Conservation (phyloP, 2,113 vertebrate genomes). For the Typhlomys cinereus region DNA sequence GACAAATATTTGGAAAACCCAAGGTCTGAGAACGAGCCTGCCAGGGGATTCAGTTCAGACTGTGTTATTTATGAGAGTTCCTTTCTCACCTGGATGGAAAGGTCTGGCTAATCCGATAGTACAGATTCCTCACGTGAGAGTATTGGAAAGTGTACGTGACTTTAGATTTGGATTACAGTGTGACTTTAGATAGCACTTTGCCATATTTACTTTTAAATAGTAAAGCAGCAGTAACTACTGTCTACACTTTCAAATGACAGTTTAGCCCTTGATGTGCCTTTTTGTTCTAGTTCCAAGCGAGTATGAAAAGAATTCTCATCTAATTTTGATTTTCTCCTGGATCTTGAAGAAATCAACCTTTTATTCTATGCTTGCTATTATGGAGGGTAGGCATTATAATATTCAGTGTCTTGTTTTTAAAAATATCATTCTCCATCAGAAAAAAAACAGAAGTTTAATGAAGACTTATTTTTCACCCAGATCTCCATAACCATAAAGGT, state of each 20-base stretch:
- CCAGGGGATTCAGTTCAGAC: slow-evolving; percentile 13
- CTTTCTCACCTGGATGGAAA: slow-evolving; percentile 10
- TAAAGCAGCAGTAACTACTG: not conserved
- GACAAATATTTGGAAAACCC: slow-evolving; percentile 61
- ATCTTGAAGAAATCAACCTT: slow-evolving; percentile 7
- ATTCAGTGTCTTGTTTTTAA: not conserved
- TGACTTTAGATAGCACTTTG: not conserved
- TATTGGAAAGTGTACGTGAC: slow-evolving; percentile 17
- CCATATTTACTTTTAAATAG: slow-evolving; percentile 23
- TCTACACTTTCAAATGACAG: not conserved
- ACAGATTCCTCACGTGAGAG: not conserved
- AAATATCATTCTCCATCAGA: not conserved
- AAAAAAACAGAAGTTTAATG: not conserved
- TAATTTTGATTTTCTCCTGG: not conserved
- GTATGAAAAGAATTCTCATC: not conserved
- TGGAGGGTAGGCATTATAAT: not conserved
- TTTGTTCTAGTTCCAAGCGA: not conserved
- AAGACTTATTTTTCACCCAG: slow-evolving; percentile 28
- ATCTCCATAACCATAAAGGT: not conserved
- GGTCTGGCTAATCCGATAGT: slow-evolving; percentile 1
- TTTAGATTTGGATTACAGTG: not conserved
- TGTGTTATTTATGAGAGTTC: not conserved
- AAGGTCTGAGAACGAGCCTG: slow-evolving; percentile 37
- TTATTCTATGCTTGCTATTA: not conserved
- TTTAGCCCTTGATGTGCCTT: not conserved